Base-by-base conservation (phyloP, 1,140 invertebrate genomes). In the Scaptomyza hsui region DNA sequence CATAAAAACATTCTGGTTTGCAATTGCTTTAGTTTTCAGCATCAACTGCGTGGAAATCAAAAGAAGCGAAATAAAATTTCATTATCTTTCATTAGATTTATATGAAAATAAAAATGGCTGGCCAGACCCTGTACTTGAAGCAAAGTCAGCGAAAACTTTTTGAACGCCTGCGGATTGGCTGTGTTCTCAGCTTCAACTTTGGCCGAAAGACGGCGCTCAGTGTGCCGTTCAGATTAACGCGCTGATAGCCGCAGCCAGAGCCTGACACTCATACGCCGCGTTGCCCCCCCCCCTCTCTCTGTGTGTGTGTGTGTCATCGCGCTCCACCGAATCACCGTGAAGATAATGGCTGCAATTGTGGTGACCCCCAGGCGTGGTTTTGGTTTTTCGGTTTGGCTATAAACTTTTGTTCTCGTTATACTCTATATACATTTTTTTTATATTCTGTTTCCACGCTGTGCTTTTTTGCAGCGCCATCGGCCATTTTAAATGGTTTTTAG, bases 11-110 rank as follows among this genome's bases (percentile, higher is more conserved):
- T 76, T 70, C 69, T 72, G 86, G 78, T 65, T 88, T 81, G 32
- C 78, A 86, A 88, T 77, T 88, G 74, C 74, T 78, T 88, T 88
- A 82, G 82, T 72, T 86, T 88, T 75, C 45, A 86, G 83, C 82
- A 75, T 72, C 82, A 78, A 88, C 74, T 72, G 75, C 82, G 82
- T 49, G 56, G 75, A 86, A 86, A 86, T 86, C 82, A 86, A 89
- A 86, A 86, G 82, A 86, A 88, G 63, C 63, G 83, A 86, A 88
- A 82, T 86, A 86, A 88, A 88, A 86, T 88, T 82, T 78, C 82
- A 86, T 86, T 86, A 86, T 88, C 82, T 86, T 78, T 88, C 78
- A 86, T 86, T 86, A 86, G 82, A 86, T 86, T 86, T 86, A 82
- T 86, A 82, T 78, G 88, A 86, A 88, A 88, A 88, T 72, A 78